These are phyloP conservation scores for Myiotriccus ornatus DNA, from an alignment of 2,797 vertebrate species.

Conservation along the genomic window DNA sequence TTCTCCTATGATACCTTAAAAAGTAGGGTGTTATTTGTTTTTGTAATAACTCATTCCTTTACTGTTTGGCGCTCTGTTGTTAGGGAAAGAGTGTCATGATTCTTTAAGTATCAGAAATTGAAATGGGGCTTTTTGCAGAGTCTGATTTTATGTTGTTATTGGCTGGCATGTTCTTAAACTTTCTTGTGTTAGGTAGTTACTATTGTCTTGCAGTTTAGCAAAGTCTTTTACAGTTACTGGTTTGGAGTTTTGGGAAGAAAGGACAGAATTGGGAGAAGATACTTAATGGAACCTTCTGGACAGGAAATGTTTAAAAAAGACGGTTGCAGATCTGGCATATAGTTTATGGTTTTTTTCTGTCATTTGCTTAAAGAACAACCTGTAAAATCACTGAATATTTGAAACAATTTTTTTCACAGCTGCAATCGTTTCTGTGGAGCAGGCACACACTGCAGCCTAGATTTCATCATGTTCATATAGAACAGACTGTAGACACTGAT, in stretches of 20 bases:
- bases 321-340: neutral
- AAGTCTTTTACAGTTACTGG: neutral
- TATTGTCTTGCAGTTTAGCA: neutral
- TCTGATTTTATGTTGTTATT: neutral
- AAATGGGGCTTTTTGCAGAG: neutral
- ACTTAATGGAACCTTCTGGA: neutral
- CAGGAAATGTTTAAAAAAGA: neutral
- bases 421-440: neutral
- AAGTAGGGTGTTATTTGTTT: neutral
- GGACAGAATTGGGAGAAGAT: neutral
- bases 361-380: neutral
- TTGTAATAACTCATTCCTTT: neutral
- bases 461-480: neutral
- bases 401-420: neutral
- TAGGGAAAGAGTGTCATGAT: neutral
- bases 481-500: neutral
- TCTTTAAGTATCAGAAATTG: neutral
- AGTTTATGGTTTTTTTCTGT: neutral
- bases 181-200: neutral
- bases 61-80: neutral
- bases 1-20: neutral
- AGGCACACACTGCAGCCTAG: neutral
- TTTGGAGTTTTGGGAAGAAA: neutral
- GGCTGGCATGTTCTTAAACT: neutral
- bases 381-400: neutral